Conservation (phyloP, 2,113 vertebrate genomes). For the Megaleporinus macrocephalus region DNA sequence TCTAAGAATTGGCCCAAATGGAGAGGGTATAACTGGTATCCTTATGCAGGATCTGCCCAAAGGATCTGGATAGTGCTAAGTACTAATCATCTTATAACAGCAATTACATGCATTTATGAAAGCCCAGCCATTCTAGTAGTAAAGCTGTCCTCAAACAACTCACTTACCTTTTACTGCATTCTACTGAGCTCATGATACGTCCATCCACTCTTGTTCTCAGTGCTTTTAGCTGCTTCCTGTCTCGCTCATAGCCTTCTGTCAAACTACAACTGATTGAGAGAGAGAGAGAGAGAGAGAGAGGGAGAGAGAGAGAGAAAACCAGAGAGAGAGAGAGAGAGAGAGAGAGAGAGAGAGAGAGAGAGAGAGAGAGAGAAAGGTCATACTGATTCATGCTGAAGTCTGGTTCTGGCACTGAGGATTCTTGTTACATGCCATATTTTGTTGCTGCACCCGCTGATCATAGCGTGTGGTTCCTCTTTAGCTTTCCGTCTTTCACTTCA, state of each 20-base stretch:
- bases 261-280: background rate
- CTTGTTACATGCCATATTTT: background rate
- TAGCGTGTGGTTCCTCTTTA: slow-evolving; percentile 8
- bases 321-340: slow-evolving; percentile 5
- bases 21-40: background rate
- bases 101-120: background rate
- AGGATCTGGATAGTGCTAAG: background rate
- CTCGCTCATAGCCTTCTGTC: background rate
- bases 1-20: background rate
- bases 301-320: slow-evolving; percentile 25
- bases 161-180: background rate
- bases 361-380: background rate
- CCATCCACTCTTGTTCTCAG: background rate
- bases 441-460: background rate
- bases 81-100: background rate
- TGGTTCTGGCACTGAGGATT: background rate
- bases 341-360: background rate
- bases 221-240: background rate
- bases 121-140: background rate
- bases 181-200: background rate
- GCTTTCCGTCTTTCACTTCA: slow-evolving; percentile 31
- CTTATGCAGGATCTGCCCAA: background rate
- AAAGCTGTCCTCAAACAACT: background rate
- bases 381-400: background rate
- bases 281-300: background rate